Evolutionary conservation across 1,140 invertebrate genomes (phyloP), one percentile per base, ranked within the genome.

Genomic region (Drosophila prosaltans): DNA sequence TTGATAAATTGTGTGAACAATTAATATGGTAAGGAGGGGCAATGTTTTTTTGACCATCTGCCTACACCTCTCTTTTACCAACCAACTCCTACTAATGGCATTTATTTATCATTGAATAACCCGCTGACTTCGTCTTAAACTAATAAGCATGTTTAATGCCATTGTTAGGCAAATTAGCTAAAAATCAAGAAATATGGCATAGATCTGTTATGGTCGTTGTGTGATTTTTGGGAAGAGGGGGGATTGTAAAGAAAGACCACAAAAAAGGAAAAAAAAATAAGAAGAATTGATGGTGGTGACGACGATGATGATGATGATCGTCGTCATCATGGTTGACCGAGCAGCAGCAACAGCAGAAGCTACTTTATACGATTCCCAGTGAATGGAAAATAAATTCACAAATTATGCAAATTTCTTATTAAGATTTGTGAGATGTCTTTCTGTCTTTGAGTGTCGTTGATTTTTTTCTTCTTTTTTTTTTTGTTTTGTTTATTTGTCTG

Each of bases 91-190:
- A 51, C 36, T 51, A 65, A 41, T 65, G 67, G 66, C 67, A 79
- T 88, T 80, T 65, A 79, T 86, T 80, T 65, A 83, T 83, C 76
- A 88, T 71, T 60, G 40, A 61, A 48, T 26, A 73, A 71, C 72
- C 60, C 8, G 45, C 43, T 40, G 64, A 68, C 63, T 72, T 86
- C 62, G 65, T 71, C 82, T 88, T 88, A 88, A 86, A 64, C 82
- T 83, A 83, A 84, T 84, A 80, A 77, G 66, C 77, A 65, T 82
- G 61, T 62, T 80, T 80, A 80, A 80, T 71, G 51, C 70, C 59
- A 77, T 86, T 86, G 83, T 86, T 89, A 86, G 70, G 84, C 76
- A 86, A 88, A 86, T 86, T 68, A 78, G 70, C 55, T 67, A 55
- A 30, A 57, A 51, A 69, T 58, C 55, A 70, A 55, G 43, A 70